Evolutionary conservation across 2,888 invertebrate species (phyloP).

Genomic region (Agrotis exclamationis): DNA sequence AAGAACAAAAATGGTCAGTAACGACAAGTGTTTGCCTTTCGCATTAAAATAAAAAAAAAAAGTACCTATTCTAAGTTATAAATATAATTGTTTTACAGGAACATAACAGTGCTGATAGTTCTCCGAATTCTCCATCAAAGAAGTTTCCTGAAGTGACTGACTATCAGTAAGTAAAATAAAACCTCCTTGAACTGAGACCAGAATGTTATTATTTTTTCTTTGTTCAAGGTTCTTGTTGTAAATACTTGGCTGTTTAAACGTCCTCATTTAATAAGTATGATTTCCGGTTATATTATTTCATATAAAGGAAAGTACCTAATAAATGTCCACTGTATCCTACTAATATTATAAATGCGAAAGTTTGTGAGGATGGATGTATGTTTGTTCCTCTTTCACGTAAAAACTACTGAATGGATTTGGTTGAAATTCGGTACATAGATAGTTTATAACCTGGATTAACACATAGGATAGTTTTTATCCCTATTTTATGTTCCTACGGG

Average conservation of each 20-base stretch:
- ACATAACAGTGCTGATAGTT: constrained; percentile 71
- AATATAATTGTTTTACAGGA: constrained; percentile 66
- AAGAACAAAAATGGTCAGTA: constrained; percentile 59
- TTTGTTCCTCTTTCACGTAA: too few relatives aligned
- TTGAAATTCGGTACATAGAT: too few relatives aligned
- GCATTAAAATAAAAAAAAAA: neutral
- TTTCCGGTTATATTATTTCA: neutral
- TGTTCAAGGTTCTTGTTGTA: constrained; percentile 56
- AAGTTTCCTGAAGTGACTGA: constrained; percentile 75
- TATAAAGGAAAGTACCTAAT: neutral
- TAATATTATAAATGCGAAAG: too few relatives aligned
- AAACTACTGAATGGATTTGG: too few relatives aligned
- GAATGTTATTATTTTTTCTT: constrained; percentile 58
- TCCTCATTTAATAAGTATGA: constrained; percentile 8
- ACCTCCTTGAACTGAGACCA: constrained; percentile 19
- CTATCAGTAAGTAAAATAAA: constrained; percentile 79
- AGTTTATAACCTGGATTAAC: too few relatives aligned
- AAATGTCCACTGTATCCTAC: neutral
- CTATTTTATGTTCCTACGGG: too few relatives aligned
- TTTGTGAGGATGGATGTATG: too few relatives aligned
- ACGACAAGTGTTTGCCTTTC: constrained; percentile 15
- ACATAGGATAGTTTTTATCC: too few relatives aligned
- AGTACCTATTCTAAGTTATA: neutral
- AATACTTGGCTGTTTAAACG: constrained; percentile 28
- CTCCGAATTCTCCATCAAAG: constrained; percentile 75